Base-by-base conservation (phyloP, 2,113 vertebrate species). In the Brienomyrus brachyistius region DNA sequence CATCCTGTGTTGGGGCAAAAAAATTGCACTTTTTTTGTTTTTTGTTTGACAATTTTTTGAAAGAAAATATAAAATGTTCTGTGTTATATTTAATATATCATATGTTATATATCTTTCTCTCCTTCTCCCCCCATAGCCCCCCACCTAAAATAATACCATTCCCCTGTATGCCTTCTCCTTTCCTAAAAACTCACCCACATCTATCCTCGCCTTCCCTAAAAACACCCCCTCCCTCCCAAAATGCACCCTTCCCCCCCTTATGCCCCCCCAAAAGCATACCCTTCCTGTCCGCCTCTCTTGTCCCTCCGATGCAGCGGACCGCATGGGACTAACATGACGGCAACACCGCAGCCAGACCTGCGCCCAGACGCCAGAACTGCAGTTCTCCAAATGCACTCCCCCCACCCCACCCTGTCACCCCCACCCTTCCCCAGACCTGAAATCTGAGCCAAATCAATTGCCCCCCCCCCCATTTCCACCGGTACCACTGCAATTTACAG, bases 361-460 rank as follows among this genome's bases (percentile, higher is more conserved):
- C 56, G n/a, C 3, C 84, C 48, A 13, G 48, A n/a, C 11, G 17
- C 9, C 23, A n/a, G 47, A 83, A 23, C 48, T 7, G 4, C 84
- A 27, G n/a, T 21, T 7, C 87, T 54, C 86, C 10, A 48, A 4
- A 19, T 54, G 50, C 35, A 13, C 51, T 80, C 56, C 59, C 59
- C 27, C 84, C 88, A 31, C 48, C 48, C 48, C 50, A 48, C 48
- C 48, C 48, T 5, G 5, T 9, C 48, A 48, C 43, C 43, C 43
- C 35, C 35, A 13, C 77, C 91, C 35, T 77, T 88, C 88, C 50
- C 77, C 86, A 59, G 93, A 91, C 56, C 91, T 94, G 95, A 94
- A 95, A 95, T 93, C 93, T 90, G 92, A 95, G 94, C 95, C 94
- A 94, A 95, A 95, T 95, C 94, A 94, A 95, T 95, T 93, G 92